phyloP scores from a whole-genome alignment of 2,797 vertebrate species.

The Lagocephalus sceleratus region DNA sequence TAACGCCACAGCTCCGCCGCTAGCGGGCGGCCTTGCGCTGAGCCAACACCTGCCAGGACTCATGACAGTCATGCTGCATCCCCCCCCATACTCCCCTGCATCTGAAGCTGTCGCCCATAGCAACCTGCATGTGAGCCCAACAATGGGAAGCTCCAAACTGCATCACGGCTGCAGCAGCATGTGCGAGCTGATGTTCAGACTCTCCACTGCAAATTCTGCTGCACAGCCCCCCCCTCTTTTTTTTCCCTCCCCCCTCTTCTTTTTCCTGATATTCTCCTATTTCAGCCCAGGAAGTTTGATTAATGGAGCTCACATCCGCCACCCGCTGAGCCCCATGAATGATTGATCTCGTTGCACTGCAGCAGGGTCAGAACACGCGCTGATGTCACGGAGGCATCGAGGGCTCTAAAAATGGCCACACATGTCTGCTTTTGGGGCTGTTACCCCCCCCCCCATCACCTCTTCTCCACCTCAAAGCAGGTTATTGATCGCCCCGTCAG shows the following conservation, averaged over 20 bases:
- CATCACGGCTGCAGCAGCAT: no score
- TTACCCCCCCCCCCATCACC: conserved; percentile 25
- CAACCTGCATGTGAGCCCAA: conserved; percentile 25
- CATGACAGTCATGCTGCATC: conserved; percentile 45
- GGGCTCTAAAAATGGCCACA: conserved; percentile 11
- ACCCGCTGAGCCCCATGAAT: not conserved
- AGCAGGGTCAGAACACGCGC: conserved; percentile 15
- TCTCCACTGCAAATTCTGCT: not conserved
- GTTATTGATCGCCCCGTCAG: not conserved
- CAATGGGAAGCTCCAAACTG: not conserved
- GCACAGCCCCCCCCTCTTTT: not conserved
- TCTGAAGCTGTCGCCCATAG: conserved; percentile 38
- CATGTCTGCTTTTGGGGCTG: conserved; percentile 6
- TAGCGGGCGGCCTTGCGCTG: conserved; percentile 28
- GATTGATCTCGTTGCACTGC: conserved; percentile 26
- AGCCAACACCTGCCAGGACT: not conserved
- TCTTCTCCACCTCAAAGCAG: conserved; percentile 21
- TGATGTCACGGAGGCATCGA: conserved; percentile 12
- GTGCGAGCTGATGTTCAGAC: not conserved
- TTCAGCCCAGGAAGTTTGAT: conserved; percentile 4
- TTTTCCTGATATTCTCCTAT: not conserved
- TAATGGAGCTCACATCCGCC: not conserved
- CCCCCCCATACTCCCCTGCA: conserved; percentile 1
- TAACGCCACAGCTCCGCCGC: conserved; percentile 14
- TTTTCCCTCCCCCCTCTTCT: not conserved